Conservation (phyloP, 2,888 invertebrate species). For the Drosophila hamatofila region DNA sequence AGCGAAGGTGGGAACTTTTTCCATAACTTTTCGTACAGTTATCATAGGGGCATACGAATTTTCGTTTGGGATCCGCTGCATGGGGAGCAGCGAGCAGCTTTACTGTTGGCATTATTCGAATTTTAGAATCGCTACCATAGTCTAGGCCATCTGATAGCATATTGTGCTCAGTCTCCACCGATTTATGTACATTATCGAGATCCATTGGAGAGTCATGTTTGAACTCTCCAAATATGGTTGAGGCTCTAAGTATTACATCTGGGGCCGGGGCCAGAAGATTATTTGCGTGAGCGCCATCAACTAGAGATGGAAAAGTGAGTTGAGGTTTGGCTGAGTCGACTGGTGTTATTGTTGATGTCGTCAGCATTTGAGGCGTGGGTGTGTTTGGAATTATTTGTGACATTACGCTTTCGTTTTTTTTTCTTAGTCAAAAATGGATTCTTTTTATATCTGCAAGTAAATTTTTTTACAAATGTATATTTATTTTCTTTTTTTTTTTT, state of each 20-base stretch:
- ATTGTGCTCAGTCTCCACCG: constrained; percentile 65
- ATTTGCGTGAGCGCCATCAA: constrained; percentile 47
- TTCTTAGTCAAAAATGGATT: constrained; percentile 19
- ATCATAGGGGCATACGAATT: constrained; percentile 80
- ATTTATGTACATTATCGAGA: constrained; percentile 69
- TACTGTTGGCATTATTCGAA: constrained; percentile 79
- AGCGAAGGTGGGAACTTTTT: constrained; percentile 83
- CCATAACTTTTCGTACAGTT: constrained; percentile 83
- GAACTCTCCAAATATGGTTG: constrained; percentile 62
- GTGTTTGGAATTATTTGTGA: constrained; percentile 77
- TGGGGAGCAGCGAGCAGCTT: constrained; percentile 75
- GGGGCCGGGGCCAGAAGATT: constrained; percentile 44
- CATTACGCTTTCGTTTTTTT: constrained; percentile 52
- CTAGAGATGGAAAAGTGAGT: constrained; percentile 54
- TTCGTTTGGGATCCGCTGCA: constrained; percentile 76
- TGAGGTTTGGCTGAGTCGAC: constrained; percentile 64
- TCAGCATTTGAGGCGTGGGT: constrained; percentile 80
- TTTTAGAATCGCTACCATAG: constrained; percentile 62
- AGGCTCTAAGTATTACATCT: constrained; percentile 60
- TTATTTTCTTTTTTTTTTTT: not conserved
- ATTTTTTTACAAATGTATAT: constrained; percentile 8
- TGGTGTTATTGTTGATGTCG: constrained; percentile 74
- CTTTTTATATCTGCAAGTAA: constrained; percentile 36
- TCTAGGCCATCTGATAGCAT: constrained; percentile 42
- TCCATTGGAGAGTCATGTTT: constrained; percentile 68